Evolutionary conservation across 1,140 invertebrate species (phyloP), one percentile per base, ranked within the genome.

Genomic region (Euwallacea fornicatus): DNA sequence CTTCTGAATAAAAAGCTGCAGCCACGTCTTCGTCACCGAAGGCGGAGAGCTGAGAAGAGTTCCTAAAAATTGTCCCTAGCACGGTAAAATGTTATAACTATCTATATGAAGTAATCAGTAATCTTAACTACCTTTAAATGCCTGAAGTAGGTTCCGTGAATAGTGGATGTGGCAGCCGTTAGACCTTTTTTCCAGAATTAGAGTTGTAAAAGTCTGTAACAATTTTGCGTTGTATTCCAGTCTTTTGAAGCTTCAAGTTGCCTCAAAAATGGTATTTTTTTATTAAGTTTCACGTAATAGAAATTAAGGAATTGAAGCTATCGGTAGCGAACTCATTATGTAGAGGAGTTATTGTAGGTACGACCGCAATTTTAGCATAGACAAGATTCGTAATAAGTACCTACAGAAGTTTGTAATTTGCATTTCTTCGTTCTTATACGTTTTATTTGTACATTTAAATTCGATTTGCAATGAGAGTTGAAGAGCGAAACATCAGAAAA

Each of bases 41-140:
- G 46, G 62, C 16, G 7, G 44, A 41, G 15, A 71, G 78, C 78
- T 77, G 76, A 76, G 74, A 78, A 80, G 76, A 81, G 80, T 81
- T 81, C 80, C 79, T 80, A 81, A 80, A 78, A 63, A 47, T 53
- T 66, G 69, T 71, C 69, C 68, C 67, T 71, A 66, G 69, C 54
- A 66, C 46, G 60, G 67, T 16, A 21, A 63, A 50, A 11, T 47
- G 58, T 62, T 63, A 66, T 55, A 55, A 9, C 55, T 54, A 55
- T 2, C 55, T 54, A 66, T 53, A 53, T 33, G n/a, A 33, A 33
- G 21, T 33, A 33, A 33, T 33, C 21, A 33, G 21, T 33, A 33
- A 33, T 33, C 21, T 33, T 33, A 33, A 33, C 21, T 33, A 33
- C 21, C 21, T 33, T 33, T 33, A 33, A 33, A 58, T 58, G 55